Conservation (phyloP, 37 sponge, comb jelly and placozoan genomes). For the Tethya wilhelma region DNA sequence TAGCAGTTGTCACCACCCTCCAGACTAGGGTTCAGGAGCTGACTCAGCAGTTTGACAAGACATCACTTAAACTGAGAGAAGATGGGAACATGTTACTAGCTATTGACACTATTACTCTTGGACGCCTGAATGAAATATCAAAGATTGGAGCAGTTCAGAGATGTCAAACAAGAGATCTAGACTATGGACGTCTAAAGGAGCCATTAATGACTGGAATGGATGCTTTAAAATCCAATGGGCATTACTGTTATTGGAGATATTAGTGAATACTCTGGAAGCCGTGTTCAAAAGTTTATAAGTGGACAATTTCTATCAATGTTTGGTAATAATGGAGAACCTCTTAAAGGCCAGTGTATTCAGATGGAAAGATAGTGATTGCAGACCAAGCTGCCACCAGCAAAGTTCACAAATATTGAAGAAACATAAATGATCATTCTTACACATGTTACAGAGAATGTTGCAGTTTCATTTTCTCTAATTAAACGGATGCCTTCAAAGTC, state of each 20-base stretch:
- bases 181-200: not conserved
- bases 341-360: not conserved
- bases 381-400: not conserved
- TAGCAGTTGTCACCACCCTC: conserved; percentile 7
- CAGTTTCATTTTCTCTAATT: too few species aligned
- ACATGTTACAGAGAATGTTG: too few species aligned
- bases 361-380: conserved; percentile 1
- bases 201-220: not conserved
- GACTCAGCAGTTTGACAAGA: not conserved
- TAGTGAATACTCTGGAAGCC: not conserved
- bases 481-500: too few species aligned
- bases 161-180: not conserved
- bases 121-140: not conserved
- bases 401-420: conserved; percentile 12
- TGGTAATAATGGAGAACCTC: not conserved
- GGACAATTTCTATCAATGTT: conserved; percentile 14
- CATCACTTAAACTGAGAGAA: conserved; percentile 10
- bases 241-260: conserved; percentile 4
- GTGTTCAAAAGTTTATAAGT: not conserved
- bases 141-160: not conserved
- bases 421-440: too few species aligned
- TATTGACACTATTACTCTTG: not conserved
- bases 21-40: not conserved
- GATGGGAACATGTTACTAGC: conserved; percentile 5
- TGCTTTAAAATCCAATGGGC: not conserved